Percentiles rank a stretch among this genome's conserved stretches.
phyloP scores from a whole-genome alignment of 2,113 vertebrate species.

The Lophochroa leadbeateri region DNA sequence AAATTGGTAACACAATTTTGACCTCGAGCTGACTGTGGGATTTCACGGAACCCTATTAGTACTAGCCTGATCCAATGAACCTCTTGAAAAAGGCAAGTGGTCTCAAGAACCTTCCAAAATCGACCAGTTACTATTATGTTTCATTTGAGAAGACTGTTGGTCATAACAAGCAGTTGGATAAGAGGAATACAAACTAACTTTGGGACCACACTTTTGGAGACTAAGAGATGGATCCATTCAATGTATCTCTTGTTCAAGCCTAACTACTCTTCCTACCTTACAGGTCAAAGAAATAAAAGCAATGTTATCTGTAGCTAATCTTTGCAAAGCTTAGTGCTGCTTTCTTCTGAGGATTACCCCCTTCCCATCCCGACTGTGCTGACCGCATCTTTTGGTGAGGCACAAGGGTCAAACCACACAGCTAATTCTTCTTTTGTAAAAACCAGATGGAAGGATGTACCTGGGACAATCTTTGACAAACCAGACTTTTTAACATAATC shows the following conservation, averaged over 20 bases:
- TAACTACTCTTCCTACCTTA: background rate
- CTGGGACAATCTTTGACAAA: background rate
- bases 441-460: background rate
- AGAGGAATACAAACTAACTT: background rate
- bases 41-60: background rate
- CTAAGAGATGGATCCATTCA: background rate
- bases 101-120: background rate
- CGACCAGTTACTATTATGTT: background rate
- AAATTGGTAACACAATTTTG: background rate
- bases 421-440: background rate
- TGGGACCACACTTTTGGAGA: background rate
- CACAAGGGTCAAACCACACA: background rate
- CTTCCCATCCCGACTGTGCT: rapidly evolving
- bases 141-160: background rate
- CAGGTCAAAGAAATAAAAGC: background rate
- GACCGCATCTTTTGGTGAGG: background rate
- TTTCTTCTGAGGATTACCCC: background rate
- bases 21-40: background rate
- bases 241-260: background rate
- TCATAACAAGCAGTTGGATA: background rate
- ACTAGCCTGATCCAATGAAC: background rate
- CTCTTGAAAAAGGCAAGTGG: background rate
- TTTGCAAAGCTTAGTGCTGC: background rate
- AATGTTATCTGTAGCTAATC: background rate
- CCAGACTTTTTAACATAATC: background rate